A percentile compares a stretch with the other conserved stretches of the same genome.
Evolutionary conservation across 2,113 vertebrate species (phyloP).

Genomic region (Syrmaticus mikado): DNA sequence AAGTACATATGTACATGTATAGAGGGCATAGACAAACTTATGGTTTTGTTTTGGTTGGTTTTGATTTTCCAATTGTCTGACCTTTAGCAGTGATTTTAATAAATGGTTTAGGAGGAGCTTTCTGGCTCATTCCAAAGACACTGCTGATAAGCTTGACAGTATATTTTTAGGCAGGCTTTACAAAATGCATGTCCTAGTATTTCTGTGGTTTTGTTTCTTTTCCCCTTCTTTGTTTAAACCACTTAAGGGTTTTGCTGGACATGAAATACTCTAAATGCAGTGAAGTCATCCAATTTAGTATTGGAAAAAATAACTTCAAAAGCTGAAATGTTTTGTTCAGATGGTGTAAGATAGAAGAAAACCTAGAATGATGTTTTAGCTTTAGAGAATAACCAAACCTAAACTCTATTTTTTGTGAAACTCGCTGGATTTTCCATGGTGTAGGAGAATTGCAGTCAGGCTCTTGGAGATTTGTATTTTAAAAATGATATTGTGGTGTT

Average conservation of each 20-base stretch:
- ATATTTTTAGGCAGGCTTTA: neutral
- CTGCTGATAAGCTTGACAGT: neutral
- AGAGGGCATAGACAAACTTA: neutral
- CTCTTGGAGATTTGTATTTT: neutral
- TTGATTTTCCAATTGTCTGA: neutral
- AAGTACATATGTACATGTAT: neutral
- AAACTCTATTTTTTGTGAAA: neutral
- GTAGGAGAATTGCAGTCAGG: neutral
- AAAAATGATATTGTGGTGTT: fast-evolving
- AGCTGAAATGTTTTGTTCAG: neutral
- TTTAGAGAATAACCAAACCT: neutral
- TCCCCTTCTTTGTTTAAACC: neutral
- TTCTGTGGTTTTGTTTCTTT: neutral
- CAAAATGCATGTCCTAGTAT: neutral
- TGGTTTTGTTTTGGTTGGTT: neutral
- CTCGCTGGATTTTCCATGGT: neutral
- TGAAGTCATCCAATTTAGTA: neutral
- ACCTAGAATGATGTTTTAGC: neutral
- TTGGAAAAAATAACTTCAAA: neutral
- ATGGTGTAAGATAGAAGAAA: neutral
- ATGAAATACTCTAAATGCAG: neutral
- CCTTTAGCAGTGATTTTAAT: neutral
- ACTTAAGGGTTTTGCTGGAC: neutral
- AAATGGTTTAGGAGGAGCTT: neutral
- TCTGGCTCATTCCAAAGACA: neutral